Evolutionary conservation across 1,140 invertebrate genomes (phyloP), one percentile per base, ranked within the genome.

Genomic region (Drepana arcuata): DNA sequence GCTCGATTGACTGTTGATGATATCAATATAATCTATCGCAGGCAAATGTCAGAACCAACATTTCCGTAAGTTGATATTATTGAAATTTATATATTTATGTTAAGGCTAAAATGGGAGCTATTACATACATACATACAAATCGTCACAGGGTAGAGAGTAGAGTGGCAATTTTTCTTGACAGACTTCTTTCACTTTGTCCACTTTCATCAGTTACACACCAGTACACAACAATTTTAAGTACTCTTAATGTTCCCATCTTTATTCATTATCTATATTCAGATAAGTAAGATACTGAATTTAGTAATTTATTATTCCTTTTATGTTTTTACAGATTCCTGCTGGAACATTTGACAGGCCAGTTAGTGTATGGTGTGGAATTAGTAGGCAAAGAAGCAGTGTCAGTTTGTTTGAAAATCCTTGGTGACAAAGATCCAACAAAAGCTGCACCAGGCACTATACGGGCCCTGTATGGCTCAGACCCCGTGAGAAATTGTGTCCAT

Each of bases 401-500:
- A 36, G 83, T 59, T 46, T 91, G 88, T 87, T 56, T 82, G 9
- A 84, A 88, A 57, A 52, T 89, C 11, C 73, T 92, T 30, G 93
- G 92, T 10, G 86, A 91, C 7, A 83, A 78, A 23, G 90, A 95
- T 79, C 88, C 90, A 11, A 46, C 73, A 1, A 84, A 86, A 50
- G 91, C 91, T 9, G 81, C 84, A 52, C 88, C 92, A 1, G 82
- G 85, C 1, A 88, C 88, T 24, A 70, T 96, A 14, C 85, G 92
- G 62, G 88, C 90, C 3, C 57, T 87, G 38, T 95, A 91, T 85
- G 93, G 92, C n/a, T 86, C 72, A 54, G 91, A 95, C 62, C 77
- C 83, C 9, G 85, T 89, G 14, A 72, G 84, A 35, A 93, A 95
- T 83, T 92, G 87, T 16, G 86, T 92, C 32, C 89, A 95, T 84